A percentile compares a stretch with the other conserved stretches of the same genome.
Evolutionary conservation across 2,113 vertebrate species (phyloP).

Genomic region (Pedionomus torquatus): DNA sequence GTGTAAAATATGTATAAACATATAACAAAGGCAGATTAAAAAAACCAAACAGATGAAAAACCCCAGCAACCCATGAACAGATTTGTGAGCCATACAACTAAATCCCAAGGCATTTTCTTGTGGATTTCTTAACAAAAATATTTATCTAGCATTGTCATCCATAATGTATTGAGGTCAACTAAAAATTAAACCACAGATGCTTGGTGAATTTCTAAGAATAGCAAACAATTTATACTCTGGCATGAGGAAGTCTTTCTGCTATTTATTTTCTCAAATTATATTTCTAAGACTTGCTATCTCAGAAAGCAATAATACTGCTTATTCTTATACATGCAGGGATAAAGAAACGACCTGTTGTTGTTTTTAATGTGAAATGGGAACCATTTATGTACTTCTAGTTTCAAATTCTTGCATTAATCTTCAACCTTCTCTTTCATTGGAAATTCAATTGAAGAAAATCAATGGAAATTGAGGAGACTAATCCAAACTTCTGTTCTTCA

Average conservation of each 20-base stretch:
- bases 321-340: not conserved
- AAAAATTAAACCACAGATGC: constrained; percentile 3
- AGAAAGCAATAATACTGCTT: not conserved
- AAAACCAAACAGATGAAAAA: not conserved
- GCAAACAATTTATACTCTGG: not conserved
- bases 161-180: constrained; percentile 30
- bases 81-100: not conserved
- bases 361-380: not conserved
- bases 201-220: not conserved
- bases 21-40: not conserved
- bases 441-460: not conserved
- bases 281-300: not conserved
- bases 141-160: constrained; percentile 20
- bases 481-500: not conserved
- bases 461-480: not conserved
- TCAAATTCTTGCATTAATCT: not conserved
- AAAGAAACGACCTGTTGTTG: not conserved
- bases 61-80: not conserved
- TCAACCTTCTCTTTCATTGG: not conserved
- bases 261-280: not conserved
- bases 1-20: constrained; percentile 18
- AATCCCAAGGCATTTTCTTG: not conserved
- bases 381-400: not conserved
- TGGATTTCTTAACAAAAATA: constrained; percentile 1
- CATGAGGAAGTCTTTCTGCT: not conserved